Evolutionary conservation across 2,888 invertebrate genomes (phyloP).

Genomic region (Prenolepis imparis): DNA sequence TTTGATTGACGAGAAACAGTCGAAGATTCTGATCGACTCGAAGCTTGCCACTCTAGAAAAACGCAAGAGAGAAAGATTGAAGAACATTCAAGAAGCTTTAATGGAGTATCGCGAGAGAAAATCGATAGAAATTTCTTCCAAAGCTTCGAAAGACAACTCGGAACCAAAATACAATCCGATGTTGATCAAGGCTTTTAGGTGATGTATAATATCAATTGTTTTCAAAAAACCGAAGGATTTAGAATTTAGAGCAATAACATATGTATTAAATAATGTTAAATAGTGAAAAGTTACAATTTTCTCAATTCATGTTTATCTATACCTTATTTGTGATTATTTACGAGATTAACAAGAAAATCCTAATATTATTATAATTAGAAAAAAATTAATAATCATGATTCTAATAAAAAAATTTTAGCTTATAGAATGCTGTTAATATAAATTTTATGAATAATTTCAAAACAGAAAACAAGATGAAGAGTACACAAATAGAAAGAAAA

Average conservation of each 20-base stretch:
- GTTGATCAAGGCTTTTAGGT: constrained; percentile 79
- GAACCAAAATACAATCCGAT: constrained; percentile 58
- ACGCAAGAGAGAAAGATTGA: constrained; percentile 67
- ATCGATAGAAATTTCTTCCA: constrained; percentile 56
- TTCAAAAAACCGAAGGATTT: background rate
- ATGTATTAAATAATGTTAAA: constrained; percentile 3
- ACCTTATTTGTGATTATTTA: background rate
- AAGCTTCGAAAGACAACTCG: constrained; percentile 36
- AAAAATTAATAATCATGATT: background rate
- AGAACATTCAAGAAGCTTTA: constrained; percentile 66
- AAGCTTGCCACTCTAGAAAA: constrained; percentile 71
- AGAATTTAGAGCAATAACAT: background rate
- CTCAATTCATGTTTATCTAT: background rate
- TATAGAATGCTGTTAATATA: background rate
- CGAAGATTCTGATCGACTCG: constrained; percentile 66
- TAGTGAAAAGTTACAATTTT: background rate
- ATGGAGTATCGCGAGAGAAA: constrained; percentile 74
- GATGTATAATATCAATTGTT: constrained; percentile 64
- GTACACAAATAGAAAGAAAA: constrained; percentile 76
- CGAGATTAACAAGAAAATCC: background rate
- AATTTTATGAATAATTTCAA: background rate
- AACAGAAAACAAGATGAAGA: constrained; percentile 80
- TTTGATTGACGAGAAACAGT: constrained; percentile 75
- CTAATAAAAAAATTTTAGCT: background rate
- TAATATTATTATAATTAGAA: background rate